Base-by-base conservation (phyloP, 2,797 vertebrate species). In the Ctenosaura bakeri region DNA sequence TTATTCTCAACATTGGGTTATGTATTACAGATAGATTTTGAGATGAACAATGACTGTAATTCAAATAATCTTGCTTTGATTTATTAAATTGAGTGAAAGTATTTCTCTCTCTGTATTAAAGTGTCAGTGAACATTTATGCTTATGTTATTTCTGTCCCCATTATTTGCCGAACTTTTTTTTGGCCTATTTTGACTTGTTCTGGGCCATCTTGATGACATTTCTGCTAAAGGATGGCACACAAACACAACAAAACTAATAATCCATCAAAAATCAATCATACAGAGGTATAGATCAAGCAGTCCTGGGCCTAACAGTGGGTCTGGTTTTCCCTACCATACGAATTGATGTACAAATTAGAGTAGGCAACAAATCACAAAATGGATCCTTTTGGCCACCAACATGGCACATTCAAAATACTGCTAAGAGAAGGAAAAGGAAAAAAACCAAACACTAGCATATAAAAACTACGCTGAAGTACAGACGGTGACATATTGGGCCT, bases 301-400 rank as follows among this genome's bases (percentile, higher is more conserved):
- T 6, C 76, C 62, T 32, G 29, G n/a, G 62, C 64, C 62, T 56
- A 94, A 92, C 91, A 90, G 69, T 89, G 95, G 93, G 84, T 90
- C 94, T 90, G 0, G 94, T 93, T 96, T 97, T 96, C 95, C 94
- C 95, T 82, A 46, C 95, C 96, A 91, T 91, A 92, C 76, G 89
- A 92, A 89, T 93, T 95, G 94, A 91, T 89, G 92, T 96, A 94
- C 93, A 85, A 93, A 93, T 74, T 94, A 91, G 93, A 93, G 96
- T 88, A 16, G 85, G 94, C 96, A 94, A 92, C 88, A 94, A 96
- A 96, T 95, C 95, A 95, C 94, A 94, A 93, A 96, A 92, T 89
- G 92, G 92, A 96, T 95, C 94, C 93, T 93, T 35, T 94, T 95
- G 92, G 85, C 93, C 96, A 95, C 94, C 96, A 96, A 95, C 95